Evolutionary conservation across 2,888 invertebrate species (phyloP), one percentile per base, ranked within the genome.

Genomic region (Pharmacophagus antenor): DNA sequence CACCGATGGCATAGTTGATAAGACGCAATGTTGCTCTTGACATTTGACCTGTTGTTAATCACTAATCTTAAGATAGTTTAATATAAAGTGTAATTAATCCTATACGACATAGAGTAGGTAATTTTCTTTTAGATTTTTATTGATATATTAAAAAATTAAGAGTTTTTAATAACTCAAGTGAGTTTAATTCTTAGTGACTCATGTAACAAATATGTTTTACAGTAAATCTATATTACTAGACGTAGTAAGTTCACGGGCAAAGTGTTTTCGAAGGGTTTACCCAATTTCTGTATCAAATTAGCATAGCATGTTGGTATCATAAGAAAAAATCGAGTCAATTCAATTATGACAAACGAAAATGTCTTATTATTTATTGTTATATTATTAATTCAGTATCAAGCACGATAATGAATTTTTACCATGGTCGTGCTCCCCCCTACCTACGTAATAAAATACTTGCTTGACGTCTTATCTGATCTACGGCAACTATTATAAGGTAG

Each of bases 1-100:
- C 73, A 78, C 76, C 76, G 88, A 89, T 89, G 88, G 88, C 89
- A 88, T 82, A 86, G 83, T 85, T 86, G 89, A 88, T 89, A 89
- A 79, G 83, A 81, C 84, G 17, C 85, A 86, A 85, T 86, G 84
- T 83, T 82, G 77, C 74, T 75, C 76, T 77, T 27, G 56, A 51
- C 51, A 31, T 56, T 52, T 48, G 27, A 53, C 53, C 53, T 17
- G n/a, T 27, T 54, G 44, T 53, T 59, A 48, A 42, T 59, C 53
- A 41, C 42, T 54, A 53, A 53, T 48, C 48, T 53, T 48, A 20
- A 52, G 23, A 23, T 52, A 31, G 51, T 51, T 54, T 50, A 31
- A 55, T 31, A 37, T 50, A 42, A 37, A 37, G 31, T 46, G n/a
- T 47, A 31, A 47, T 52, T 52, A 22, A 52, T 47, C 37, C 6